These are phyloP conservation scores for Mormoops blainvillei DNA, from an alignment of 2,113 vertebrate genomes.

Conservation along the genomic window DNA sequence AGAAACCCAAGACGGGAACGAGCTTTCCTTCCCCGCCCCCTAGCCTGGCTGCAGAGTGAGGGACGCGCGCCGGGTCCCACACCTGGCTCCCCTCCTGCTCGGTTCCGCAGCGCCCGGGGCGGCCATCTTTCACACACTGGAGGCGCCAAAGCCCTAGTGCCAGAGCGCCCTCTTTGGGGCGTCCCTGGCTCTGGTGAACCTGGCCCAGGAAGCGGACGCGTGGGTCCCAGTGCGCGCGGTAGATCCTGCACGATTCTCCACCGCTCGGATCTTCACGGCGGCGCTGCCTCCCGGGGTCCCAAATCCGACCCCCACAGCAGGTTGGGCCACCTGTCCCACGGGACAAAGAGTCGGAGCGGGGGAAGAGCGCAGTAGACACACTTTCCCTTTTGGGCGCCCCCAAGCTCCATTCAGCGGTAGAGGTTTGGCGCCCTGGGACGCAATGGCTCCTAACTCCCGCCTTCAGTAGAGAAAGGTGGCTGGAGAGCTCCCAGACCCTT, in stretches of 20 bases:
- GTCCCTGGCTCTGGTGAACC: background rate
- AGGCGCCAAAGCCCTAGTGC: background rate
- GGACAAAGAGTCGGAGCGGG: background rate
- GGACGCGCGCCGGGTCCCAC: background rate
- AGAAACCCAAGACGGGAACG: background rate
- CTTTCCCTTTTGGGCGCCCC: background rate
- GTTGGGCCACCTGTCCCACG: background rate
- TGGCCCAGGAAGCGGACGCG: background rate
- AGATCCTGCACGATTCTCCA: background rate
- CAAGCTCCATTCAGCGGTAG: background rate
- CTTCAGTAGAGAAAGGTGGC: background rate
- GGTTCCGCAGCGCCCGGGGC: background rate
- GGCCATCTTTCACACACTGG: slow-evolving; percentile 31
- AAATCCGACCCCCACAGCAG: background rate
- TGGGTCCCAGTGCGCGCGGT: background rate
- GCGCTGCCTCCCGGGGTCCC: background rate
- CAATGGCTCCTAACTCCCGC: background rate
- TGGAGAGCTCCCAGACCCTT: slow-evolving; percentile 53
- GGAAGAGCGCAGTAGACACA: background rate
- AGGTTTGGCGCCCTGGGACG: background rate
- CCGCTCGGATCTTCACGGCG: background rate
- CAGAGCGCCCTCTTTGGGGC: slow-evolving; percentile 16
- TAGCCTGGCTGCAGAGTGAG: background rate
- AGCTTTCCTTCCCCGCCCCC: background rate
- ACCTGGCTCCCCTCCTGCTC: background rate